Evolutionary conservation across 2,888 invertebrate genomes (phyloP).

Genomic region (Neocrepidodera transversa): DNA sequence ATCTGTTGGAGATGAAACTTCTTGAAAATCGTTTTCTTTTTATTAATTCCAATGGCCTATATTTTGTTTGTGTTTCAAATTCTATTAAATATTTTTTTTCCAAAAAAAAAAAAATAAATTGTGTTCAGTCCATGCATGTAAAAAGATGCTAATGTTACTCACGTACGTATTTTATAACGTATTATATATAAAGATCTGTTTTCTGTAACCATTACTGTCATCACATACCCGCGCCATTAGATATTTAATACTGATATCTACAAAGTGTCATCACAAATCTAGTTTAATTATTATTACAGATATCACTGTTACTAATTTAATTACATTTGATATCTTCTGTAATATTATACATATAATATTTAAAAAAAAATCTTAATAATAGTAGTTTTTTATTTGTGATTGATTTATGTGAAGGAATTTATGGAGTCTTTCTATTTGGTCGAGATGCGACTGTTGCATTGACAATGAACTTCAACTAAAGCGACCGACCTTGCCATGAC

Average conservation of each 20-base stretch:
- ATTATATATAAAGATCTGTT: background rate
- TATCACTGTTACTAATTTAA: background rate
- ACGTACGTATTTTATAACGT: background rate
- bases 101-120: too few species aligned
- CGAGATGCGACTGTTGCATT: background rate
- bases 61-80: too few species aligned
- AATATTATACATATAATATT: too few species aligned
- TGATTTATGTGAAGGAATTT: conserved; percentile 25
- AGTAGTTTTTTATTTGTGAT: too few species aligned
- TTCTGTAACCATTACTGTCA: background rate
- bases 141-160: too few species aligned
- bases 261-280: background rate
- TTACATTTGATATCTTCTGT: background rate
- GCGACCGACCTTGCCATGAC: conserved; percentile 33
- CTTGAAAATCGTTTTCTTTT: too few species aligned
- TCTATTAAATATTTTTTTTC: too few species aligned
- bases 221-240: background rate
- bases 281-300: background rate
- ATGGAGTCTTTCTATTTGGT: background rate
- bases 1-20: too few species aligned
- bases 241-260: background rate
- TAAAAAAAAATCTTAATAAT: too few species aligned
- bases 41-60: too few species aligned
- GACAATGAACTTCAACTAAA: background rate
- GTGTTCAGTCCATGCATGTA: too few species aligned